Evolutionary conservation across 30 jellyfish, hydroid and myxozoan species (phyloP).

Genomic region (Aurelia aurita): DNA sequence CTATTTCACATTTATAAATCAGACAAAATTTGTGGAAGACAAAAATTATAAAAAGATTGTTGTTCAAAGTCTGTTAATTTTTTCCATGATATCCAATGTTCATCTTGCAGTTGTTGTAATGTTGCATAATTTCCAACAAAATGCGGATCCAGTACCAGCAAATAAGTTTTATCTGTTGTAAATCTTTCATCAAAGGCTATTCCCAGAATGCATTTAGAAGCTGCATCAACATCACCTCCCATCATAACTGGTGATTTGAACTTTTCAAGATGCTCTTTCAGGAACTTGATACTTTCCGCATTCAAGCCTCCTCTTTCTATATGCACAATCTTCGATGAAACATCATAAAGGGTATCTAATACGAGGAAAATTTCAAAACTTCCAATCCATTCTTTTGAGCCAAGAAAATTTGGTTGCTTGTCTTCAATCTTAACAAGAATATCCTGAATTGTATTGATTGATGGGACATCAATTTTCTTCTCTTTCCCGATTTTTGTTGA

Average conservation of each 20-base stretch:
- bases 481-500: slow-evolving; percentile 34
- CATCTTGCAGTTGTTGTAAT: slow-evolving; percentile 38
- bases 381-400: slow-evolving; percentile 86
- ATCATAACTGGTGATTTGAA: slow-evolving; percentile 75
- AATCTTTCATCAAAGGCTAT: not conserved
- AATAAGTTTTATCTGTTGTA: not conserved
- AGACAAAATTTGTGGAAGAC: slow-evolving; percentile 66
- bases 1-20: too few species aligned
- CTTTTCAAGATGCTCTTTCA: slow-evolving; percentile 52
- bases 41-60: slow-evolving; percentile 72
- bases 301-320: slow-evolving; percentile 39
- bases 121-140: slow-evolving; percentile 36
- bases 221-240: slow-evolving; percentile 87
- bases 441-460: slow-evolving; percentile 48
- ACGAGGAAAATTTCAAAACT: slow-evolving; percentile 72
- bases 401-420: slow-evolving; percentile 46
- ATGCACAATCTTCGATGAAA: slow-evolving; percentile 67
- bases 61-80: slow-evolving; percentile 45
- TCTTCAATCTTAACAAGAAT: slow-evolving; percentile 66
- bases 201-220: slow-evolving; percentile 77
- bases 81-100: slow-evolving; percentile 77
- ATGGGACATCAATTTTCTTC: slow-evolving; percentile 40
- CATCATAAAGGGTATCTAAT: slow-evolving; percentile 55
- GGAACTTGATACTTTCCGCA: not conserved
- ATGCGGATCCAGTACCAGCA: slow-evolving; percentile 74